Base-by-base conservation (phyloP, 2,113 vertebrate species). In the Campylorhamphus procurvoides region DNA sequence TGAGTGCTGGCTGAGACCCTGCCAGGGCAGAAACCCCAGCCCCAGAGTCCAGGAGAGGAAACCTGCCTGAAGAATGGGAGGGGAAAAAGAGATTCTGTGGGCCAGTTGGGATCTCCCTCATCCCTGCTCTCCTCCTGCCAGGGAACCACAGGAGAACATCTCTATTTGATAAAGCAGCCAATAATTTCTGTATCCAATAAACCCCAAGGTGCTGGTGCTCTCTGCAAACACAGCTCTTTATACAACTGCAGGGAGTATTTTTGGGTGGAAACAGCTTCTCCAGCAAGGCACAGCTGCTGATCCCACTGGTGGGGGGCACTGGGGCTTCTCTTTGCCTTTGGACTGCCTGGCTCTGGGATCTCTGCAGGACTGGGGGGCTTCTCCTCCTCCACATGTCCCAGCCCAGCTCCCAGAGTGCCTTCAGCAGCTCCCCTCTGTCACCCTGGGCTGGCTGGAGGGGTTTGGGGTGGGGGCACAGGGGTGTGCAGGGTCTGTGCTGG, bases 21-120 rank as follows among this genome's bases (percentile, higher is more conserved):
- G 93, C 62, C 25, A 18, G 64, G 58, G 63, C 7, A 16, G 40
- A 31, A 33, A 12, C 4, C 3, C 42, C 79, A 63, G 35, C 18
- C 15, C 58, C 29, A 37, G 68, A 25, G 37, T 2, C 39, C 42
- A 40, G 50, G 1, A 1, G 58, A 59, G 58, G 22, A 64, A 67
- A 46, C 17, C 17, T 4, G n/a, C 80, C 27, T 19, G 14, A 3
- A 7, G 24, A 55, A n/a, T 0, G 0, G 2, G 14, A 44, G 7
- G 6, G 28, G 20, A 28, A 29, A 12, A 28, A 8, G 28, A 79
- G 44, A 10, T 52, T 25, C 37, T 2, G 1, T 29, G 46, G 60
- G 58, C 3, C 47, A 7, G 24, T 3, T 0, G 1, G 59, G 80
- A 47, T 18, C 15, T 6, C 24, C 9, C 49, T 73, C 50, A 77